Evolutionary conservation across 1,140 invertebrate species (phyloP).

Genomic region (Mamestra configurata): DNA sequence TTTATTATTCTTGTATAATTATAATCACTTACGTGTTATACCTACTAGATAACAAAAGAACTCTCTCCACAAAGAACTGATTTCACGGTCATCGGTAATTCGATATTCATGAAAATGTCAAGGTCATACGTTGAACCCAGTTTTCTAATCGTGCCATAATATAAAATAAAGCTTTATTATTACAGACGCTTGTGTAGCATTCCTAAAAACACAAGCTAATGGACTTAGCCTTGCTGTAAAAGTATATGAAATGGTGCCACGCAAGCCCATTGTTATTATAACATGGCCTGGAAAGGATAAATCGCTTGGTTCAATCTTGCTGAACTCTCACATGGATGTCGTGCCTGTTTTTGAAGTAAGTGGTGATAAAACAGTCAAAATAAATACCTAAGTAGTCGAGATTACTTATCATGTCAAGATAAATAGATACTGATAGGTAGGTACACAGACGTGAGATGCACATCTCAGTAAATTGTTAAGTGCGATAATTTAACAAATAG

Average conservation of each 20-base stretch:
- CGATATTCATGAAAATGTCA: constrained; percentile 17
- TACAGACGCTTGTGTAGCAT: constrained; percentile 92
- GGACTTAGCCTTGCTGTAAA: constrained; percentile 90
- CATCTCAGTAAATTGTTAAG: neutral
- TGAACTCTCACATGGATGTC: constrained; percentile 98
- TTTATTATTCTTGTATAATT: no score
- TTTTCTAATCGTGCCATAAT: neutral
- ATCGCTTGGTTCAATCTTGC: constrained; percentile 91
- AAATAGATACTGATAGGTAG: neutral
- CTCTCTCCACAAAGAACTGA: neutral
- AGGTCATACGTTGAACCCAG: constrained; percentile 3
- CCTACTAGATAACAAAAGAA: no score
- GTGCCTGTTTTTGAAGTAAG: constrained; percentile 96
- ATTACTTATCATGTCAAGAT: constrained; percentile 34
- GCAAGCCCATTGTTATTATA: constrained; percentile 94
- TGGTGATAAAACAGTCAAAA: constrained; percentile 1
- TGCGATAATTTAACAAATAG: no score
- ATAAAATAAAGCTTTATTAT: constrained; percentile 43
- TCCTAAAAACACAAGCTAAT: constrained; percentile 92
- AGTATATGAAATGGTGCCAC: constrained; percentile 89
- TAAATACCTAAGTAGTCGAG: neutral
- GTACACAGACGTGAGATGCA: neutral
- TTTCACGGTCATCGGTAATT: neutral
- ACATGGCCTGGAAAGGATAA: constrained; percentile 94
- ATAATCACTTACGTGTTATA: no score